These are phyloP conservation scores for Eira barbara DNA, from an alignment of 2,113 vertebrate genomes.

Conservation along the genomic window DNA sequence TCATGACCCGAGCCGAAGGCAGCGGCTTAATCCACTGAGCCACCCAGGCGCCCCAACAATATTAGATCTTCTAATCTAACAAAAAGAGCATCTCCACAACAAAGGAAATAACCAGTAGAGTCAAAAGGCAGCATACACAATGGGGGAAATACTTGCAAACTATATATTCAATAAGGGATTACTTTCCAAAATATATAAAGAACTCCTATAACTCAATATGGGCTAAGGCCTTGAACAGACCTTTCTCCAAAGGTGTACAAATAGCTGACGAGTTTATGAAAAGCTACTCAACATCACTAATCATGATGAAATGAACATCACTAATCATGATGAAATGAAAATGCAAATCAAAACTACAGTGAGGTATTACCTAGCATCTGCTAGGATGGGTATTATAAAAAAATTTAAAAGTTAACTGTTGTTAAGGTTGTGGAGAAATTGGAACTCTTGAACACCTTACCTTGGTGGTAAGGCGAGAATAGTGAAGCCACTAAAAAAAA, in stretches of 20 bases:
- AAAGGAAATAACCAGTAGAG: not conserved
- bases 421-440: not conserved
- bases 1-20: too few relatives aligned
- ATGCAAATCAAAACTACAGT: not conserved
- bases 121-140: not conserved
- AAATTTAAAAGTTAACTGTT: not conserved
- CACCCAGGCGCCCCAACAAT: too few relatives aligned
- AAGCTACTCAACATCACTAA: not conserved
- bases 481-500: not conserved
- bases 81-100: not conserved
- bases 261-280: not conserved
- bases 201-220: not conserved
- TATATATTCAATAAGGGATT: not conserved
- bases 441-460: not conserved
- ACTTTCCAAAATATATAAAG: not conserved
- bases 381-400: not conserved
- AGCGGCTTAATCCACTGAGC: too few relatives aligned
- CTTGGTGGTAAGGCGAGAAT: not conserved
- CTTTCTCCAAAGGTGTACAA: not conserved
- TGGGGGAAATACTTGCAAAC: not conserved
- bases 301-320: not conserved
- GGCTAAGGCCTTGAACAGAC: not conserved
- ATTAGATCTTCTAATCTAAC: not conserved
- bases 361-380: not conserved
- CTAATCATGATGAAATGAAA: not conserved